phyloP scores from a whole-genome alignment of 1,140 invertebrate species.

The Micrasema minimum region DNA sequence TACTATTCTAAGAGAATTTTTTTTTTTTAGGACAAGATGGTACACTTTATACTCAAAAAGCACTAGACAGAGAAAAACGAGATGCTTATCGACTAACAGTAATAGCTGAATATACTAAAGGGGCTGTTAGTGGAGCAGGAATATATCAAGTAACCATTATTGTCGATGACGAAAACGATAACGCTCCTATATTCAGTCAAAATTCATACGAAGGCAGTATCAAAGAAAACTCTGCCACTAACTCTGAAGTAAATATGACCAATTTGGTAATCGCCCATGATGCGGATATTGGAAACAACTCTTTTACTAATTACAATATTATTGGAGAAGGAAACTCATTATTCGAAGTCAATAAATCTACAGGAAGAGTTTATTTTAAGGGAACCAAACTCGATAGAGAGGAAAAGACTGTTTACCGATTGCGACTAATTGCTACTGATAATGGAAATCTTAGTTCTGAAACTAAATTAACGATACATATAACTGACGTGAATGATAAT shows the following conservation, averaged over 20 bases:
- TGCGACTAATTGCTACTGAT: conserved; percentile 81
- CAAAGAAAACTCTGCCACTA: conserved; percentile 78
- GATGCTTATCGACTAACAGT: conserved; percentile 81
- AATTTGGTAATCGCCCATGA: conserved; percentile 77
- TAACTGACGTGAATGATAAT: conserved; percentile 89
- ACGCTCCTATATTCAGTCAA: conserved; percentile 83
- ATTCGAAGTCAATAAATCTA: conserved; percentile 79
- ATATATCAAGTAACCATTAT: conserved; percentile 82
- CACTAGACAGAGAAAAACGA: conserved; percentile 81
- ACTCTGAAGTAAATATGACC: conserved; percentile 78
- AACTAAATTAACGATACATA: conserved; percentile 74
- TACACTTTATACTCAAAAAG: conserved; percentile 78
- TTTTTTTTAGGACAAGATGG: conserved; percentile 71
- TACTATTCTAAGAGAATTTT: conserved; percentile 12
- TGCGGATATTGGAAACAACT: conserved; percentile 82
- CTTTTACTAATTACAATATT: conserved; percentile 78
- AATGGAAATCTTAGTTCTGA: conserved; percentile 78
- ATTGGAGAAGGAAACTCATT: conserved; percentile 79
- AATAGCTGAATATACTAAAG: conserved; percentile 78
- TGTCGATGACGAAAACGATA: conserved; percentile 92
- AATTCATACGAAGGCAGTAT: conserved; percentile 81
- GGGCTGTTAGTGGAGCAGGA: conserved; percentile 72
- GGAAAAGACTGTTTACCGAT: conserved; percentile 73
- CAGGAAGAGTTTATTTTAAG: conserved; percentile 73
- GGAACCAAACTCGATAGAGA: conserved; percentile 78